Percentiles rank a stretch among this genome's conserved stretches.
phyloP scores from a whole-genome alignment of 2,888 invertebrate species.

The Loripinus fragilis region DNA sequence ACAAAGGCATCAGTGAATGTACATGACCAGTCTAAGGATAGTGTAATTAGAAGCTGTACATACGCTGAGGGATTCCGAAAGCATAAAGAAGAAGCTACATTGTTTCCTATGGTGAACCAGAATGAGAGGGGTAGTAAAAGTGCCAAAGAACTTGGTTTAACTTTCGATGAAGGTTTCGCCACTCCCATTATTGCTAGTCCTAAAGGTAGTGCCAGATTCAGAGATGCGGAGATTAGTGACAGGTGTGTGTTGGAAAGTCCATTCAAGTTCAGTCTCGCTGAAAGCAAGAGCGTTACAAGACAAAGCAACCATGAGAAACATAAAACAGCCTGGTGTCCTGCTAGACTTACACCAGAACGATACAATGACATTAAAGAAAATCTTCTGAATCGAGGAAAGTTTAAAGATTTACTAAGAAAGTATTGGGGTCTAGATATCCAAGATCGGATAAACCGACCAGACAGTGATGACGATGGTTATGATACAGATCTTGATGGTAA shows the following conservation, averaged over 20 bases:
- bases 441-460: conserved; percentile 37
- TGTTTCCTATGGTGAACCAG: neutral
- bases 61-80: conserved; percentile 5
- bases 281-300: conserved; percentile 26
- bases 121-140: conserved; percentile 1
- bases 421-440: conserved; percentile 39
- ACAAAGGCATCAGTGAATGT: neutral
- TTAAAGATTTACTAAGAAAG: conserved; percentile 38
- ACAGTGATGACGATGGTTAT: conserved; percentile 52
- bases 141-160: neutral
- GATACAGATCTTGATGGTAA: conserved; percentile 50
- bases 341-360: conserved; percentile 20
- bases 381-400: conserved; percentile 46
- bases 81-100: neutral
- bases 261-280: conserved; percentile 29
- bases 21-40: neutral
- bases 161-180: neutral
- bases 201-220: conserved; percentile 19
- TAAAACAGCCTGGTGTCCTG: conserved; percentile 34
- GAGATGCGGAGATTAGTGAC: neutral
- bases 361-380: conserved; percentile 34
- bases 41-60: conserved; percentile 9
- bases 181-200: neutral
- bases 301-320: neutral
- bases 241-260: conserved; percentile 23